phyloP scores from a whole-genome alignment of 2,888 invertebrate genomes.

The Eulithis testata region DNA sequence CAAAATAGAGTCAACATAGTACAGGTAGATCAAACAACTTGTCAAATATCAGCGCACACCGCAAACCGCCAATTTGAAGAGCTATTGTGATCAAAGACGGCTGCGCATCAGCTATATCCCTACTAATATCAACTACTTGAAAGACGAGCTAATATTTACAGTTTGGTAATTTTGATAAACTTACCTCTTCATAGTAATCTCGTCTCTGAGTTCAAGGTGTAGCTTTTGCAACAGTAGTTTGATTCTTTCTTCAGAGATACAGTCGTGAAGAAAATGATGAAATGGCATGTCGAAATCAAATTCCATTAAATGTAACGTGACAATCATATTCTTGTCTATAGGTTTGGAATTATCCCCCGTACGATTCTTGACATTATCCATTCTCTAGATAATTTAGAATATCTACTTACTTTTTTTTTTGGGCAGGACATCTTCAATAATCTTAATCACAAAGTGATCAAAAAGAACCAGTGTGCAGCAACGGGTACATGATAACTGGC shows the following conservation, averaged over 20 bases:
- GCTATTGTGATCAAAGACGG: slow-evolving; percentile 60
- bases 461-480: neutral
- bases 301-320: too few relatives aligned
- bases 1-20: slow-evolving; percentile 7
- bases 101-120: slow-evolving; percentile 35
- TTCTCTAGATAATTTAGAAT: too few relatives aligned
- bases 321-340: too few relatives aligned
- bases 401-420: too few relatives aligned
- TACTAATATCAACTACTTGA: slow-evolving; percentile 44
- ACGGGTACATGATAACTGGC: slow-evolving; percentile 28
- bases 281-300: too few relatives aligned
- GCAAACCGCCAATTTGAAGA: slow-evolving; percentile 68
- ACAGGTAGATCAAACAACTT: slow-evolving; percentile 26
- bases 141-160: neutral
- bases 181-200: neutral
- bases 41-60: slow-evolving; percentile 44
- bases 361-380: too few relatives aligned
- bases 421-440: too few relatives aligned
- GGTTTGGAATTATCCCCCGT: too few relatives aligned
- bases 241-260: too few relatives aligned
- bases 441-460: neutral
- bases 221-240: too few relatives aligned
- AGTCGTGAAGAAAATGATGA: too few relatives aligned
- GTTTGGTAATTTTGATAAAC: neutral
- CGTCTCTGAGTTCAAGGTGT: neutral